Evolutionary conservation across 2,113 vertebrate species (phyloP).

Genomic region (Fukomys damarensis): DNA sequence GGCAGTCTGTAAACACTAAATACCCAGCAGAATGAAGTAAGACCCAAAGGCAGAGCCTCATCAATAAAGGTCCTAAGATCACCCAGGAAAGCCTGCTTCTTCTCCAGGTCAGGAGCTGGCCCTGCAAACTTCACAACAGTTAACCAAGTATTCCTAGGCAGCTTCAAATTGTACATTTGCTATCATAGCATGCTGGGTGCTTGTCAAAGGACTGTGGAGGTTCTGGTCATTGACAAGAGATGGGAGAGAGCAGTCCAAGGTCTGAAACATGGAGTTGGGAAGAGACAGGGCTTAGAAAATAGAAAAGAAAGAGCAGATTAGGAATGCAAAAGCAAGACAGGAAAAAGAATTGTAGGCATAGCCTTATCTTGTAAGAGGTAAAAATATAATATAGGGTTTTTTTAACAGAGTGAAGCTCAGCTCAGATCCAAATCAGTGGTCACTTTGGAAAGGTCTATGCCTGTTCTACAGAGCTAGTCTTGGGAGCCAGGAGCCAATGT

Average conservation of each 20-base stretch:
- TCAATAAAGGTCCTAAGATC: background rate
- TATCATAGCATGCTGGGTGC: background rate
- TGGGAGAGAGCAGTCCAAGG: background rate
- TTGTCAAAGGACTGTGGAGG: background rate
- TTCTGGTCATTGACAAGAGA: background rate
- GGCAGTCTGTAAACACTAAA: background rate
- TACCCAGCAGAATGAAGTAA: background rate
- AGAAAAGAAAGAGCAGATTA: background rate
- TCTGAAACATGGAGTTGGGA: background rate
- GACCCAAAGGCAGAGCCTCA: background rate
- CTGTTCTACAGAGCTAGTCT: background rate
- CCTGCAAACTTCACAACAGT: background rate
- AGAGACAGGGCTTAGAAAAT: background rate
- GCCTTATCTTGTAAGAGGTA: background rate
- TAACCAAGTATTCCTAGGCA: background rate
- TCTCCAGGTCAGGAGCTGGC: background rate
- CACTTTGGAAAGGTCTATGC: background rate
- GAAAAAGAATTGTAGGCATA: background rate
- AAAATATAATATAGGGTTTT: background rate
- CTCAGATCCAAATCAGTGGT: background rate
- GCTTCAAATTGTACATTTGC: background rate
- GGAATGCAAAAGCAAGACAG: background rate
- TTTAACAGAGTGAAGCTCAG: background rate
- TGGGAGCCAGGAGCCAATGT: background rate
- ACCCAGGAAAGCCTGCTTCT: background rate